A percentile compares a stretch with the other conserved stretches of the same genome.
phyloP scores from a whole-genome alignment of 2,797 vertebrate genomes.

The Antennarius maculatus region DNA sequence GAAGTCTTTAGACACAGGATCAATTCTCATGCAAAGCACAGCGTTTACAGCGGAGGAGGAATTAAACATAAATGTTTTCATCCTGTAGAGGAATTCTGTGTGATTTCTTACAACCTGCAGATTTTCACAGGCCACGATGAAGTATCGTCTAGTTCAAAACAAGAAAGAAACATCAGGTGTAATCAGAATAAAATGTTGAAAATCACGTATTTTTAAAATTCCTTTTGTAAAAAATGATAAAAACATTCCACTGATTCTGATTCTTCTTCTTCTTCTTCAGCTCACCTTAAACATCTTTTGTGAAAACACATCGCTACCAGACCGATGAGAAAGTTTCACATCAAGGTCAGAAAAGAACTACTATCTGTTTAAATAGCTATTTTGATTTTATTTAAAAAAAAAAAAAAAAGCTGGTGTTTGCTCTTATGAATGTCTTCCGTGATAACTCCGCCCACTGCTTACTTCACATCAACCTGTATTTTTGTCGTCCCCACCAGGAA shows the following conservation, averaged over 20 bases:
- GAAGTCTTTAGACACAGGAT: neutral
- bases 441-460: no score
- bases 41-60: no score
- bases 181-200: neutral
- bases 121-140: neutral
- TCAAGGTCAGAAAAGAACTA: neutral
- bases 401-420: no score
- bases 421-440: no score
- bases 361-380: neutral
- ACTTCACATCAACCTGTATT: neutral
- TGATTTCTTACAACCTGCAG: no score
- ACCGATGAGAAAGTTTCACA: conserved; percentile 4
- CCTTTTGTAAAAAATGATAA: neutral
- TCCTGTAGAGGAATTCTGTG: no score
- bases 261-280: neutral
- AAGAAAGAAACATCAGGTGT: neutral
- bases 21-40: neutral
- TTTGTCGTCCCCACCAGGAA: no score
- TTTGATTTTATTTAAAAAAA: neutral
- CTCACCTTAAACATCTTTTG: neutral
- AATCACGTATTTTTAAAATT: neutral
- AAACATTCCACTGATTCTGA: no score
- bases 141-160: neutral
- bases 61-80: no score
- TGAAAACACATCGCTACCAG: neutral